Conservation (phyloP, 2,888 invertebrate genomes). For the Zootermopsis nevadensis region DNA sequence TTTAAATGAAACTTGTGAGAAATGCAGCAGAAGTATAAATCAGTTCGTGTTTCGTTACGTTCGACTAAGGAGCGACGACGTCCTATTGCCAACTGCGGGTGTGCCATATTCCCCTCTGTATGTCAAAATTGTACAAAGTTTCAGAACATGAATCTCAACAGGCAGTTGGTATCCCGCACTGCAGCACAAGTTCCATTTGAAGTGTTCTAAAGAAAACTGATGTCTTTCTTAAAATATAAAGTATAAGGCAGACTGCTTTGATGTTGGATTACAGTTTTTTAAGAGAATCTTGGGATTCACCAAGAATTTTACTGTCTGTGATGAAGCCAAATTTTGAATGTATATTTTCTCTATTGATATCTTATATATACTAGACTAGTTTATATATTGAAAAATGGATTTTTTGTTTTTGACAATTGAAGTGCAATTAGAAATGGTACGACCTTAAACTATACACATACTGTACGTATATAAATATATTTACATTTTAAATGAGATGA, state of each 20-base stretch:
- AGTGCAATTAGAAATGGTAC: constrained; percentile 70
- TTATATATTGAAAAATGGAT: constrained; percentile 59
- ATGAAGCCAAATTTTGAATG: constrained; percentile 71
- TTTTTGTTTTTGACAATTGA: constrained; percentile 67
- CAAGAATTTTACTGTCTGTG: constrained; percentile 65
- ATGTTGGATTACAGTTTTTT: constrained; percentile 44
- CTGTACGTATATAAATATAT: constrained; percentile 50
- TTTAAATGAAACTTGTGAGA: constrained; percentile 27
- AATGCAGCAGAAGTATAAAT: neutral
- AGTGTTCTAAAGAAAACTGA: neutral
- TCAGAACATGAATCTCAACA: constrained; percentile 11
- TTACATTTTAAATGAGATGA: constrained; percentile 49
- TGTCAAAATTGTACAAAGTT: constrained; percentile 21
- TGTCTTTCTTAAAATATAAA: constrained; percentile 48
- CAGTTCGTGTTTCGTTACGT: constrained; percentile 8
- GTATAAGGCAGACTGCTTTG: constrained; percentile 53
- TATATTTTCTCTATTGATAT: constrained; percentile 71
- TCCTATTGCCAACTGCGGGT: constrained; percentile 33
- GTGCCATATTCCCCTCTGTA: constrained; percentile 16
- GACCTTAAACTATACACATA: constrained; percentile 49
- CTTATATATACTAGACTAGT: constrained; percentile 61
- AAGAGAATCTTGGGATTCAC: constrained; percentile 47
- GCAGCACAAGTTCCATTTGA: constrained; percentile 16
- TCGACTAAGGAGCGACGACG: neutral
- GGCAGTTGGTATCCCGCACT: neutral